Conservation (phyloP, 2,797 vertebrate genomes). For the Amphiprion clarkii region DNA sequence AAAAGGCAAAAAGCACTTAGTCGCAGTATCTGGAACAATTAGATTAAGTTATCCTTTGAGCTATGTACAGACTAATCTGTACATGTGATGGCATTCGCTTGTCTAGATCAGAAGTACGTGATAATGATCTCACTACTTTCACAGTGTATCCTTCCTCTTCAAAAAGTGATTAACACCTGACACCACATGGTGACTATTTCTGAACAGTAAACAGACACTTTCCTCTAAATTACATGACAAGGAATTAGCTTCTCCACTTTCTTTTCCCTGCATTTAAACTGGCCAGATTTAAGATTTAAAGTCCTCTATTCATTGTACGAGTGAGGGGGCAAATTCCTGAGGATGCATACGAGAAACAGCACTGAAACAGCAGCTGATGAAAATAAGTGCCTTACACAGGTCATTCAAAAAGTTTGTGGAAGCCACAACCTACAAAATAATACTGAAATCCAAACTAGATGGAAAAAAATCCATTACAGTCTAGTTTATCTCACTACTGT, state of each 20-base stretch:
- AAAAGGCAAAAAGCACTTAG: too few relatives aligned
- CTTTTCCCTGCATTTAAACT: background rate
- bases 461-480: too few relatives aligned
- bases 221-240: background rate
- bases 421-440: too few relatives aligned
- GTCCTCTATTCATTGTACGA: too few relatives aligned
- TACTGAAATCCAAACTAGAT: too few relatives aligned
- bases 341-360: too few relatives aligned
- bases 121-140: conserved; percentile 8
- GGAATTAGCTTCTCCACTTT: background rate
- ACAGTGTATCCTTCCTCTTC: background rate
- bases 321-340: too few relatives aligned
- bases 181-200: conserved; percentile 32
- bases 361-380: too few relatives aligned
- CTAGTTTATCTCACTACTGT: too few relatives aligned
- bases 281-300: background rate
- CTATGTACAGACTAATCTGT: background rate
- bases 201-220: conserved; percentile 13
- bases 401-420: too few relatives aligned
- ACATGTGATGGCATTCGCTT: background rate
- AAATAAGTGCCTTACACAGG: too few relatives aligned
- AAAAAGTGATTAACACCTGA: conserved; percentile 21
- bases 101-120: background rate
- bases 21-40: too few relatives aligned
- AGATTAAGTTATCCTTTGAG: background rate